A percentile compares a stretch with the other conserved stretches of the same genome.
phyloP scores from a whole-genome alignment of 1,140 invertebrate species.

The Rhopalosiphum maidis region DNA sequence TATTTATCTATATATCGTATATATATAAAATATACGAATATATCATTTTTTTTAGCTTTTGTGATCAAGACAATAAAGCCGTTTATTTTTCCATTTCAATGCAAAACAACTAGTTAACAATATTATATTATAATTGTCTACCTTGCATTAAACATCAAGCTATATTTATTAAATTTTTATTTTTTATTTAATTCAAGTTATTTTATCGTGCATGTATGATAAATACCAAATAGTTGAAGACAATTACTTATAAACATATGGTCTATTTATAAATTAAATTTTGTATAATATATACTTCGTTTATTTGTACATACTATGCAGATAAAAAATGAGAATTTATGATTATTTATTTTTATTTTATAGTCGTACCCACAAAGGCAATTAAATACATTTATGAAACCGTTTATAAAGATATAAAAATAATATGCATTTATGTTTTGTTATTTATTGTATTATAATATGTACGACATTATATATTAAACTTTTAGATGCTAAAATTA shows the following conservation, averaged over 20 bases:
- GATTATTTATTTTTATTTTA: background rate
- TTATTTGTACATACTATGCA: background rate
- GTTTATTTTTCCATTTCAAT: background rate
- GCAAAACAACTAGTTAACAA: background rate
- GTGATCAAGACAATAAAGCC: background rate
- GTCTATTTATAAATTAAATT: background rate
- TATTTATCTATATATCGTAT: no score
- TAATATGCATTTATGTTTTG: background rate
- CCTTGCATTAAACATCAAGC: background rate
- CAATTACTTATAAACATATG: background rate
- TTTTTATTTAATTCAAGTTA: background rate
- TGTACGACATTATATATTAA: background rate
- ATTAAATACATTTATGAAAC: background rate
- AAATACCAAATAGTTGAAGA: background rate
- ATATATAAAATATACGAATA: background rate
- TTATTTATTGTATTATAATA: no score
- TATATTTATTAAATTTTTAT: background rate
- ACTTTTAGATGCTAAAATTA: background rate
- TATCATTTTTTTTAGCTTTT: background rate
- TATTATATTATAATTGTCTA: background rate
- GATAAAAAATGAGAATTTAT: background rate
- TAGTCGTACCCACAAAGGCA: background rate
- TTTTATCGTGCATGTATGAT: background rate
- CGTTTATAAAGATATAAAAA: background rate
- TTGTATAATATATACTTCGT: background rate